A percentile compares a stretch with the other conserved stretches of the same genome.
Conservation (phyloP, 1,140 invertebrate genomes). For the Triops longicaudatus region DNA sequence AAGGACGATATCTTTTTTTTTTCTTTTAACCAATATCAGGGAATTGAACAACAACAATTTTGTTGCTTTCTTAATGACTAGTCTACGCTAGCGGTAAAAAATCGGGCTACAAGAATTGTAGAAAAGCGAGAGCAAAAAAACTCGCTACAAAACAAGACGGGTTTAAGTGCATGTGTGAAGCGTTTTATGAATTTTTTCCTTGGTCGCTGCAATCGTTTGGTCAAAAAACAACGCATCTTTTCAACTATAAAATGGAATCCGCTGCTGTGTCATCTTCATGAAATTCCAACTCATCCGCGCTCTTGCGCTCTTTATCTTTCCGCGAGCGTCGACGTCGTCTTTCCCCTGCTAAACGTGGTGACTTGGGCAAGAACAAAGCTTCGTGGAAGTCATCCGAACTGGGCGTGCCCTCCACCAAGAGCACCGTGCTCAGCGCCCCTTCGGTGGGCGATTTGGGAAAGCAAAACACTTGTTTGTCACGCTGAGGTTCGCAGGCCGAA, state of each 20-base stretch:
- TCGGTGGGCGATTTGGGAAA: constrained; percentile 52
- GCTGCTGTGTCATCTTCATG: background rate
- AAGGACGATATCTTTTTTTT: background rate
- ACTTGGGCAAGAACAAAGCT: constrained; percentile 46
- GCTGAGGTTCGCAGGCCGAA: constrained; percentile 46
- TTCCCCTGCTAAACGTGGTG: constrained; percentile 39
- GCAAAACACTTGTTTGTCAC: constrained; percentile 45
- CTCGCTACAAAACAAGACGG: background rate
- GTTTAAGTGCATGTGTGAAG: constrained; percentile 11
- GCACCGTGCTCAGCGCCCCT: constrained; percentile 49
- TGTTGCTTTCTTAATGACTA: background rate
- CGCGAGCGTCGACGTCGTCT: constrained; percentile 31
- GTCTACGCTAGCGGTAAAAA: constrained; percentile 2
- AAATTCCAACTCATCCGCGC: background rate
- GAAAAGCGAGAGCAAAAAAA: constrained; percentile 4
- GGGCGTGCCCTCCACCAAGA: constrained; percentile 50
- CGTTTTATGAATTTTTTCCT: background rate
- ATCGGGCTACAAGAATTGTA: background rate
- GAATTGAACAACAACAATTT: background rate
- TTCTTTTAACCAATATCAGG: background rate
- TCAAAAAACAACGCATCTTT: constrained; percentile 40
- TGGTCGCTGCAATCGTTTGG: constrained; percentile 3
- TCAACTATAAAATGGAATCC: constrained; percentile 21
- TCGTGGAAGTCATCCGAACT: constrained; percentile 54
- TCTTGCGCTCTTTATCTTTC: constrained; percentile 29